These are phyloP conservation scores for Hipparchia sbordonii DNA, from an alignment of 2,888 invertebrate genomes.

Conservation along the genomic window DNA sequence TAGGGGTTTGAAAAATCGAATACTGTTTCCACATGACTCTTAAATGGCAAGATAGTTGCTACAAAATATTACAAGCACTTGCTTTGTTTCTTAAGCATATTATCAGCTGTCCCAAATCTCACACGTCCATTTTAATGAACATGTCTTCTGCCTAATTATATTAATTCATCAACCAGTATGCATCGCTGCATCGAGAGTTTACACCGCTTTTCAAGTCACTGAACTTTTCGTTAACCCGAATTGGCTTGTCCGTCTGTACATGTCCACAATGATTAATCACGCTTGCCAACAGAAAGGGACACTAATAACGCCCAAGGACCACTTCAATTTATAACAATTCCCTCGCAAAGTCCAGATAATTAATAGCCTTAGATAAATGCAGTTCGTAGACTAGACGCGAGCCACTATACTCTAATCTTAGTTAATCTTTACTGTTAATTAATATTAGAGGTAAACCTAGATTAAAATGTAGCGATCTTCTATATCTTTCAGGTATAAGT, in stretches of 20 bases:
- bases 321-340: constrained; percentile 70
- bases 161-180: constrained; percentile 36
- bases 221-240: constrained; percentile 70
- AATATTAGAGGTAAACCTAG: constrained; percentile 29
- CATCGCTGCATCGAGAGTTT: constrained; percentile 45
- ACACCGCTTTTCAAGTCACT: constrained; percentile 57
- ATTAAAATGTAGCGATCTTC: constrained; percentile 25
- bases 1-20: too few relatives aligned
- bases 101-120: constrained; percentile 12
- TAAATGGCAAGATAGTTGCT: background rate
- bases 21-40: too few relatives aligned
- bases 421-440: constrained; percentile 31
- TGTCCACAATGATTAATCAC: constrained; percentile 73
- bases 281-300: constrained; percentile 63
- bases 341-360: constrained; percentile 62
- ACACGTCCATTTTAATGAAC: constrained; percentile 18
- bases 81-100: background rate
- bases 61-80: background rate
- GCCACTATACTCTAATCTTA: constrained; percentile 25
- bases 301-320: constrained; percentile 72
- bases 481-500: constrained; percentile 15
- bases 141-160: constrained; percentile 26
- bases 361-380: constrained; percentile 61
- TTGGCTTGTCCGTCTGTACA: constrained; percentile 63
- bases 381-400: constrained; percentile 43